These are phyloP conservation scores for Meloidogyne hapla DNA, from an alignment of 1,140 invertebrate genomes.

Conservation along the genomic window DNA sequence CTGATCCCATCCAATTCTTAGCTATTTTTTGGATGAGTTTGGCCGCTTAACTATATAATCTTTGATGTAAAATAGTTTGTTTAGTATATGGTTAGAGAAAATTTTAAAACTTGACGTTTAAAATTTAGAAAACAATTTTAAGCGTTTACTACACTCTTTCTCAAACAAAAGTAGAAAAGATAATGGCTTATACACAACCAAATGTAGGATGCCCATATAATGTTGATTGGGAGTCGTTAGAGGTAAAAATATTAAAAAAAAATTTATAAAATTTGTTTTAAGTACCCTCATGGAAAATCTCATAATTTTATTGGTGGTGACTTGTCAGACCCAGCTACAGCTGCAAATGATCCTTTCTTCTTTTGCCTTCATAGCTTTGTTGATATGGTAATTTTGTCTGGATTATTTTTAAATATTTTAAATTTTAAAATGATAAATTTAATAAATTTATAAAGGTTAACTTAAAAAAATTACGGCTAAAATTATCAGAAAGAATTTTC, in stretches of 20 bases:
- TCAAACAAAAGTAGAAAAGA: conserved; percentile 39
- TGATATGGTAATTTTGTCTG: conserved; percentile 52
- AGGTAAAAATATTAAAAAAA: not conserved
- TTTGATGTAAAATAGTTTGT: too few relatives aligned
- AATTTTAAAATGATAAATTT: too few relatives aligned
- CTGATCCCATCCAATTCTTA: too few relatives aligned
- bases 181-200: conserved; percentile 34
- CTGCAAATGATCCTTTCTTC: conserved; percentile 55
- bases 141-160: conserved; percentile 22
- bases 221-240: not conserved
- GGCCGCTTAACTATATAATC: too few relatives aligned
- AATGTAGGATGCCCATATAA: not conserved
- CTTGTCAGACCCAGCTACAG: conserved; percentile 41
- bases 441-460: too few relatives aligned
- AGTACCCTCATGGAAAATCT: conserved; percentile 60
- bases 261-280: conserved; percentile 9
- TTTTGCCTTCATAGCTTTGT: conserved; percentile 63
- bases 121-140: not conserved
- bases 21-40: too few relatives aligned
- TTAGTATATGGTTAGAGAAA: too few relatives aligned
- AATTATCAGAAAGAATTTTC: too few relatives aligned
- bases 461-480: too few relatives aligned
- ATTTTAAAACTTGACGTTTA: not conserved
- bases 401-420: not conserved
- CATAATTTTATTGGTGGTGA: conserved; percentile 57